These are phyloP conservation scores for Lichenostomus cassidix DNA, from an alignment of 2,113 vertebrate species.

Conservation along the genomic window DNA sequence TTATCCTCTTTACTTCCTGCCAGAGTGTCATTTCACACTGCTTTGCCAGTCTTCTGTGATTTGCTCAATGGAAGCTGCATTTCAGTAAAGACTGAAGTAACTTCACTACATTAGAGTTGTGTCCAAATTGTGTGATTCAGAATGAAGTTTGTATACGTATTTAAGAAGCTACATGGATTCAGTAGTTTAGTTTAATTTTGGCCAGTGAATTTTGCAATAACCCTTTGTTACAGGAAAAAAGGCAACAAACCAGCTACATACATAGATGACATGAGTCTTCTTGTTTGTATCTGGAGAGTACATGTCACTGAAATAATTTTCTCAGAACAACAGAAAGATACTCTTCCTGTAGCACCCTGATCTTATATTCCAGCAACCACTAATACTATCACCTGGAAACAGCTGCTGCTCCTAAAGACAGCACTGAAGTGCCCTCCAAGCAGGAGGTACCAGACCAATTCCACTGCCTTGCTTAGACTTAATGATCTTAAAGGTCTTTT, in stretches of 20 bases:
- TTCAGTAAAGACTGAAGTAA: neutral
- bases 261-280: neutral
- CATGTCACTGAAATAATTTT: neutral
- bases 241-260: neutral
- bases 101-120: neutral
- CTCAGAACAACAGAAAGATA: neutral
- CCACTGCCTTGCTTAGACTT: neutral
- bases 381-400: neutral
- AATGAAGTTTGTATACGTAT: neutral
- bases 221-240: neutral
- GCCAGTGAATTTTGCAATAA: neutral
- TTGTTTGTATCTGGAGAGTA: neutral
- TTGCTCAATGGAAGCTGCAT: neutral
- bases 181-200: neutral
- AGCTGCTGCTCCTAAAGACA: neutral
- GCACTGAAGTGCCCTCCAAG: neutral
- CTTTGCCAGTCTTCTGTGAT: neutral
- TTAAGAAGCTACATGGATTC: neutral
- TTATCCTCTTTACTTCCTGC: constrained; percentile 54
- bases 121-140: neutral
- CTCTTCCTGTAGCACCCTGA: neutral
- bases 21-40: constrained; percentile 18
- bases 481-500: neutral
- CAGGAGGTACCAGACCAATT: neutral
- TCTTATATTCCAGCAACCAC: neutral